Evolutionary conservation across 1,140 invertebrate genomes (phyloP).

Genomic region (Epicauta chinensis): DNA sequence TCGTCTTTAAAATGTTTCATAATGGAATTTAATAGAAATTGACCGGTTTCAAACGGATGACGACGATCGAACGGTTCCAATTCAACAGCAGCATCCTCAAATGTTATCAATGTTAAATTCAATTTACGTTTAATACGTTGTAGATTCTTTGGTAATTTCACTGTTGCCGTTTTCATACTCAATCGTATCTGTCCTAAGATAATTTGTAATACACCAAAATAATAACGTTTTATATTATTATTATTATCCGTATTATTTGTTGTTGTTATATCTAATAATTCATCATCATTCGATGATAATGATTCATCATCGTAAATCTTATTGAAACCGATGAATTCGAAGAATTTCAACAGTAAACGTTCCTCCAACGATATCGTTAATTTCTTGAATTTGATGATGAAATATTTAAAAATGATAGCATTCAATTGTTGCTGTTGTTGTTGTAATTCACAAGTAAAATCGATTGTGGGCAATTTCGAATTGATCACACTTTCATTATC

Average conservation of each 20-base stretch:
- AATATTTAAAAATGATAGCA: constrained; percentile 71
- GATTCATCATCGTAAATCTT: constrained; percentile 46
- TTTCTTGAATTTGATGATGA: constrained; percentile 76
- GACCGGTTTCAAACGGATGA: constrained; percentile 85
- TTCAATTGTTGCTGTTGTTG: constrained; percentile 61
- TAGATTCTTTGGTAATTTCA: constrained; percentile 69
- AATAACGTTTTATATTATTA: constrained; percentile 76
- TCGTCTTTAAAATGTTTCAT: constrained; percentile 81
- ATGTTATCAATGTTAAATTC: constrained; percentile 84
- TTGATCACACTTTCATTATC: constrained; percentile 32
- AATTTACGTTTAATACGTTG: constrained; percentile 77
- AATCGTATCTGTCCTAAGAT: constrained; percentile 70
- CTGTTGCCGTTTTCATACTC: constrained; percentile 73
- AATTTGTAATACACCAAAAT: constrained; percentile 82
- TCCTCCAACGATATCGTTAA: constrained; percentile 84
- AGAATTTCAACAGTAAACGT: constrained; percentile 76
- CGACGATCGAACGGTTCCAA: constrained; percentile 77
- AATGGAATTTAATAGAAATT: constrained; percentile 69
- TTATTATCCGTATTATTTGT: constrained; percentile 71
- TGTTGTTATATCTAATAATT: constrained; percentile 69
- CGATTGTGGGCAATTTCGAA: constrained; percentile 52
- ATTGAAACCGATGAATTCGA: constrained; percentile 58
- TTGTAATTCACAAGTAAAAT: constrained; percentile 59
- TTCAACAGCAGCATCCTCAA: constrained; percentile 93
- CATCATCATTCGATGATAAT: constrained; percentile 54